Conservation (phyloP, 2,888 invertebrate species). For the Agonopterix heracliana region DNA sequence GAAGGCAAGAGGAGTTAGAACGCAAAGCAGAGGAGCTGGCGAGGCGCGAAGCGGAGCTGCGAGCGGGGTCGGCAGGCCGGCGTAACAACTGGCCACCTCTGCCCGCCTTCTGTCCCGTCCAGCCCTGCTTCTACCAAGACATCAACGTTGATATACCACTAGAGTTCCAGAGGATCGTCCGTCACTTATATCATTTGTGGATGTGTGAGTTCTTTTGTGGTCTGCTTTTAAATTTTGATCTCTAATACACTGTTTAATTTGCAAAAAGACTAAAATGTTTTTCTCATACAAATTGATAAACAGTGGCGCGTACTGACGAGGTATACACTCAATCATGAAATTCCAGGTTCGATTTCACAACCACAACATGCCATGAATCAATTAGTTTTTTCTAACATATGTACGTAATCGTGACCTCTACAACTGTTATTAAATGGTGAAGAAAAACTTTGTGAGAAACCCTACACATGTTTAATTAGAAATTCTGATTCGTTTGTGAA, state of each 20-base stretch:
- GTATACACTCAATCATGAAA: no score
- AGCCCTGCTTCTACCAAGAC: slow-evolving; percentile 99
- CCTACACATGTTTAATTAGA: no score
- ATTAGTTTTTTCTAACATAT: no score
- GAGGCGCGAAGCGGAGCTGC: slow-evolving; percentile 90
- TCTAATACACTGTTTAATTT: neutral
- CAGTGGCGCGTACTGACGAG: no score
- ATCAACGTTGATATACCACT: slow-evolving; percentile 98
- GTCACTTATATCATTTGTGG: slow-evolving; percentile 97
- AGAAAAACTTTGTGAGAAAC: no score
- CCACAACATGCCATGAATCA: no score
- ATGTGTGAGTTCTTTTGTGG: slow-evolving; percentile 84
- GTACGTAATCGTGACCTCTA: no score
- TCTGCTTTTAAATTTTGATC: neutral
- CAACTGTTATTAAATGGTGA: no score
- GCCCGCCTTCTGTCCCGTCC: slow-evolving; percentile 93
- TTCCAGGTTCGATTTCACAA: no score
- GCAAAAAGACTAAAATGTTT: neutral
- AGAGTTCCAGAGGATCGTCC: slow-evolving; percentile 97
- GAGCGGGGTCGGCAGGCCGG: slow-evolving; percentile 79
- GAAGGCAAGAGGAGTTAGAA: slow-evolving; percentile 92
- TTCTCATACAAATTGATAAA: no score
- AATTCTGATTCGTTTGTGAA: no score
- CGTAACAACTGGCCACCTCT: slow-evolving; percentile 99
- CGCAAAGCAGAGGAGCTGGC: slow-evolving; percentile 93